phyloP scores from a whole-genome alignment of 23 tunicate species.

The Ciona savignyi region DNA sequence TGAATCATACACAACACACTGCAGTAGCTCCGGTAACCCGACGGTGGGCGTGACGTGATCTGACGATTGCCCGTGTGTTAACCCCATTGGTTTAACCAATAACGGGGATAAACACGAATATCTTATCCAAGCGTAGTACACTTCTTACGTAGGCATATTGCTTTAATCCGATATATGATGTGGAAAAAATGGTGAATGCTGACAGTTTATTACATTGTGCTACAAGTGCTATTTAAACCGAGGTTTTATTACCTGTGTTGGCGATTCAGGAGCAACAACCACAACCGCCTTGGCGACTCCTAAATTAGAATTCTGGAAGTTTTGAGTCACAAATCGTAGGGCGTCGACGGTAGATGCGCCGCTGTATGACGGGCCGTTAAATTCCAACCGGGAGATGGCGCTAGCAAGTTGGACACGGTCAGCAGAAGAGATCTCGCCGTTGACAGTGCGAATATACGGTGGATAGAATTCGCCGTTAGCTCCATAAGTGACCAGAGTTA shows the following conservation, averaged over 20 bases:
- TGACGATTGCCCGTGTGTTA: background rate
- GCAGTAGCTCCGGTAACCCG: too few species aligned
- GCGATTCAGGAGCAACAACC: background rate
- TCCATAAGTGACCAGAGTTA: background rate
- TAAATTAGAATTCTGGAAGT: background rate
- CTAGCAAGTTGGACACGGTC: background rate
- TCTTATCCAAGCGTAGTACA: too few species aligned
- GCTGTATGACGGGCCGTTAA: background rate
- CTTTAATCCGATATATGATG: too few species aligned
- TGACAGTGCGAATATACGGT: background rate
- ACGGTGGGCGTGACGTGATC: background rate
- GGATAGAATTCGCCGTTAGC: background rate
- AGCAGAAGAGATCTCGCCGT: background rate
- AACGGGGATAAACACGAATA: too few species aligned
- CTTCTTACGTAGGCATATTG: background rate
- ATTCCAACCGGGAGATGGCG: background rate
- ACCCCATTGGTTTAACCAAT: too few species aligned
- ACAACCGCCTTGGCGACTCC: background rate
- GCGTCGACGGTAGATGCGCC: background rate
- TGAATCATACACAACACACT: too few species aligned
- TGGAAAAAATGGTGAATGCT: too few species aligned
- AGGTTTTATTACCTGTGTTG: background rate
- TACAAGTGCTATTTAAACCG: too few species aligned
- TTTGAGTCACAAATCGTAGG: background rate
- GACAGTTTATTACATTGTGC: too few species aligned